Evolutionary conservation across 2,888 invertebrate genomes (phyloP).

Genomic region (Caenorhabditis sp.): DNA sequence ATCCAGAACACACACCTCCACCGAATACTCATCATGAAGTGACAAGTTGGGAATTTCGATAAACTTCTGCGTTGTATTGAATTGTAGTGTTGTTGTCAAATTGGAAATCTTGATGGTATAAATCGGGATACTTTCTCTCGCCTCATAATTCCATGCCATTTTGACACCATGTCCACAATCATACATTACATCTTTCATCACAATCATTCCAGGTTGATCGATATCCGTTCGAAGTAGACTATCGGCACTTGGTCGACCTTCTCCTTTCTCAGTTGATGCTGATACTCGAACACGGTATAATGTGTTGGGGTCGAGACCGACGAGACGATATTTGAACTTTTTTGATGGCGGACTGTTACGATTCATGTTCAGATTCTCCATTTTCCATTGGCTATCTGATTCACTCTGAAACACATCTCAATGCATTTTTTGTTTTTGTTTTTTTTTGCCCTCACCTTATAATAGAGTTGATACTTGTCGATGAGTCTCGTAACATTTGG

Average conservation of each 20-base stretch:
- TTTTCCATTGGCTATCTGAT: constrained; percentile 43
- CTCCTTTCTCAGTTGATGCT: constrained; percentile 63
- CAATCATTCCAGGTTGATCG: constrained; percentile 38
- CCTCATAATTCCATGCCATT: constrained; percentile 34
- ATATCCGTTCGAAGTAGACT: constrained; percentile 52
- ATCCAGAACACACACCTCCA: constrained; percentile 42
- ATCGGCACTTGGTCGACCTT: constrained; percentile 61
- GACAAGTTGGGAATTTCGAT: constrained; percentile 43
- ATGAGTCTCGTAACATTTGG: constrained; percentile 14
- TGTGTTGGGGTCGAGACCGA: constrained; percentile 52
- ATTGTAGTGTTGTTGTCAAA: constrained; percentile 21
- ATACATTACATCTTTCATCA: constrained; percentile 37
- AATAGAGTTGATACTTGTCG: constrained; percentile 47
- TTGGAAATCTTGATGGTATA: constrained; percentile 36
- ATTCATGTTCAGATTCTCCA: constrained; percentile 39
- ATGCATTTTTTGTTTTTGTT: no score
- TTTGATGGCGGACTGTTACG: constrained; percentile 26
- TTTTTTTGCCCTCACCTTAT: constrained; percentile 20
- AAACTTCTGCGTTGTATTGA: constrained; percentile 30
- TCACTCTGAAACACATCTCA: constrained; percentile 27
- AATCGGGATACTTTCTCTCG: constrained; percentile 12
- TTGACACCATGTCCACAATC: constrained; percentile 45
- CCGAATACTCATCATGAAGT: constrained; percentile 47
- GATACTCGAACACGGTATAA: constrained; percentile 59
- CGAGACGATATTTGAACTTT: constrained; percentile 37